Evolutionary conservation across 2,113 vertebrate species (phyloP), one percentile per base, ranked within the genome.

Genomic region (Choloepus hoffmanni): DNA sequence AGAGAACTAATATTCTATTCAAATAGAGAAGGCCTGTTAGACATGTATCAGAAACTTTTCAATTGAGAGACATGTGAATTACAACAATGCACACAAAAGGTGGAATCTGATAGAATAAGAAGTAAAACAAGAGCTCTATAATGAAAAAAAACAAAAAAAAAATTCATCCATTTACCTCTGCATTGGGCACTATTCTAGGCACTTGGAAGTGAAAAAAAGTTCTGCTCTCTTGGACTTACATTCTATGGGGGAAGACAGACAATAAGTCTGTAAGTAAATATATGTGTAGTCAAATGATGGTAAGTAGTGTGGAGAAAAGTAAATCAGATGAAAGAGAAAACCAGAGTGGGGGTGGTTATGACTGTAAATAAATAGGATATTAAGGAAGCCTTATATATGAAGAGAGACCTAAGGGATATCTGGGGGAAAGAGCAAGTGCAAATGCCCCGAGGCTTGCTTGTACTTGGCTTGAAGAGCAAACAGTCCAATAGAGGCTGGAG

Each of bases 371-470:
- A 91, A 58, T 53, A 86, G 28, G 23, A 65, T 33, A 72, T 81
- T 73, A 86, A 36, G 45, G 83, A 85, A 92, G 30, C 13, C 36
- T 74, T 73, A 36, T 53, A 63, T n/a, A 63, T 93, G 92, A 72
- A 72, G 24, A 72, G 65, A 19, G 4, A 84, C 40, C 50, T 45
- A 50, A 94, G 84, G 70, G 65, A 18, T 45, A 73, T 45, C 70
- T 65, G 24, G 83, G n/a, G 16, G 15, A 45, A 30, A 79, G 65
- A 55, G 7, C 68, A 81, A 87, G 58, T 87, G 67, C 76, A 95
- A 58, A 58, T 36, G 30, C 48, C 76, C 55, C 28, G 76, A 91
- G 45, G 45, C 21, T 79, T 53, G 65, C 55, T 28, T 45, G 45
- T 74, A 36, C 36, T 86, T 86, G n/a, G n/a, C 68, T 70, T 70